phyloP scores from a whole-genome alignment of 2,888 invertebrate genomes.

The Phortica magna region DNA sequence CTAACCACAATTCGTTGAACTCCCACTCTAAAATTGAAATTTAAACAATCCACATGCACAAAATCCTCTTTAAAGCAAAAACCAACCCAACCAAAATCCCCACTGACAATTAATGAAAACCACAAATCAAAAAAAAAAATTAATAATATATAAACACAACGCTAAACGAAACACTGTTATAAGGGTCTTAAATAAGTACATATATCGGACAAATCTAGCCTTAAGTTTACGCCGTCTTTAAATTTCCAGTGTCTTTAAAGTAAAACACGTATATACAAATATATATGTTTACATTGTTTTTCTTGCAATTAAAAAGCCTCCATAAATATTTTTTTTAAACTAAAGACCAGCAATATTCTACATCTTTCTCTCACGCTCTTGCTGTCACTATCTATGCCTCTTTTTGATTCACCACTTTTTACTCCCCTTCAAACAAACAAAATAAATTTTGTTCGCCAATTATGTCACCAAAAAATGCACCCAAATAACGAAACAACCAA shows the following conservation, averaged over 20 bases:
- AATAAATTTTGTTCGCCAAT: conserved; percentile 40
- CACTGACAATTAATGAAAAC: conserved; percentile 58
- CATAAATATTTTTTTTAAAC: not conserved
- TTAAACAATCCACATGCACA: conserved; percentile 57
- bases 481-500: conserved; percentile 63
- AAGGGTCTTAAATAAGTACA: not conserved
- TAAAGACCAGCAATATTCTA: not conserved
- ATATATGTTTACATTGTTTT: conserved; percentile 10
- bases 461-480: conserved; percentile 62
- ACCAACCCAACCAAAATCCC: conserved; percentile 45
- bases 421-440: conserved; percentile 32
- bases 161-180: conserved; percentile 48
- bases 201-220: conserved; percentile 4
- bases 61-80: conserved; percentile 34
- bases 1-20: conserved; percentile 47
- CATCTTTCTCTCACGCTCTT: conserved; percentile 33
- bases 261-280: not conserved
- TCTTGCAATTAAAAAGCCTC: conserved; percentile 15
- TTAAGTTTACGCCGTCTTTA: conserved; percentile 17
- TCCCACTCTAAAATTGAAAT: conserved; percentile 49
- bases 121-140: conserved; percentile 12
- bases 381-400: not conserved
- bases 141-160: conserved; percentile 40
- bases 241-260: conserved; percentile 9
- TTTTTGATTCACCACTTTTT: not conserved